These are phyloP conservation scores for Pinna nobilis DNA, from an alignment of 1,140 invertebrate species.

Conservation along the genomic window DNA sequence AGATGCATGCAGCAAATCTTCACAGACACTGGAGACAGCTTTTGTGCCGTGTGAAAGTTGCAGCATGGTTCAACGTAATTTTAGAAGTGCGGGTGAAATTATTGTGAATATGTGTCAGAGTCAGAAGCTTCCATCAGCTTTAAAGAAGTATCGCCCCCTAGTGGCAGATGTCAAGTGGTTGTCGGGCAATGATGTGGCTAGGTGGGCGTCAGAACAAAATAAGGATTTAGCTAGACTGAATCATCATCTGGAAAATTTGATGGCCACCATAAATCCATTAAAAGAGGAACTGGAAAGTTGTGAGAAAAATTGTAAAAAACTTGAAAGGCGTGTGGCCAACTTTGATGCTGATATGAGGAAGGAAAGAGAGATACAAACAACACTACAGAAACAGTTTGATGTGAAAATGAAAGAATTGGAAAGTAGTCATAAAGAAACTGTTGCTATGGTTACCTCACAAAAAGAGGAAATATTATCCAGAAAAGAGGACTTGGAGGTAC, in stretches of 20 bases:
- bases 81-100: constrained; percentile 60
- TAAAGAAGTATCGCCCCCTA: constrained; percentile 63
- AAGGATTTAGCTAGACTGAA: constrained; percentile 68
- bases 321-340: constrained; percentile 59
- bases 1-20: constrained; percentile 67
- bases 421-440: constrained; percentile 44
- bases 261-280: constrained; percentile 59
- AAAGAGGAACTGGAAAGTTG: constrained; percentile 58
- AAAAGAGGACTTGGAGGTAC: constrained; percentile 44
- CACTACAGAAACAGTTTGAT: constrained; percentile 65
- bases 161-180: constrained; percentile 66
- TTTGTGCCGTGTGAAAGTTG: constrained; percentile 73
- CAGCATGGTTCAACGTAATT: constrained; percentile 65
- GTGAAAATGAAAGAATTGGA: constrained; percentile 61
- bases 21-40: constrained; percentile 70
- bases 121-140: constrained; percentile 65
- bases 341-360: constrained; percentile 61
- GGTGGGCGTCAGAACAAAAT: constrained; percentile 69
- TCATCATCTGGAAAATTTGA: constrained; percentile 62
- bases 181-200: constrained; percentile 64
- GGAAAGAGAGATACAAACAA: constrained; percentile 61
- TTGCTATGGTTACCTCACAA: constrained; percentile 42
- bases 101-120: constrained; percentile 64
- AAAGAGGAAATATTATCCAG: constrained; percentile 43
- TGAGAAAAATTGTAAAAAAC: constrained; percentile 55